Evolutionary conservation across 1,140 invertebrate species (phyloP), one percentile per base, ranked within the genome.

Genomic region (Rhyacophila brunnea): DNA sequence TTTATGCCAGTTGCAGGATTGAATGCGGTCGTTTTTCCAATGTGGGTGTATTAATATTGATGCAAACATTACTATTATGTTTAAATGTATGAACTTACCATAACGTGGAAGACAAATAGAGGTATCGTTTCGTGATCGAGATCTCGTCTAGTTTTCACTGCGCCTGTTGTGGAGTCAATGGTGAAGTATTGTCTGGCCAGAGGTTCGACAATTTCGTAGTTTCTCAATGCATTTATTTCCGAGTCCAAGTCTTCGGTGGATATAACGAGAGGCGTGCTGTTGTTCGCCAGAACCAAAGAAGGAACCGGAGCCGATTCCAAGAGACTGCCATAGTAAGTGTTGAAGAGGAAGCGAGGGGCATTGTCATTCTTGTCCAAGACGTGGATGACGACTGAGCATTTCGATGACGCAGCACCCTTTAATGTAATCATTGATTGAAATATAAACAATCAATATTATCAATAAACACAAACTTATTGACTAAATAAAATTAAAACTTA

Each of bases 121-220:
- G 83, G 73, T 20, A 83, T 78, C 1, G 79, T 84, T 73, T 98
- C 95, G 71, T 92, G 89, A 74, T 97, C 94, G 36, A 97, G 75
- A 2, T 83, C 74, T 50, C 84, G 82, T 6, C 87, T 82, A 0
- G 90, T 90, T 61, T 87, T 83, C 45, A 98, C 87, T 9, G 93
- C 92, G 34, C 94, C 92, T 7, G 94, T 96, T 58, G 85, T 91
- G 1, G 90, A 85, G 73, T 96, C 93, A 58, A 97, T 89, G 65
- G 86, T 85, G 71, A 97, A 97, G 68, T 87, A 88, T 52, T 83
- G 83, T 61, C 81, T 82, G 6, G 82, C 88, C 61, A 82, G 74
- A 60, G 81, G 84, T 69, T 95, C 92, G 35, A 93, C 79, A 64
- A 97, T 94, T 68, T 90, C 87, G 73, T 90, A 97, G 64, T 87